Evolutionary conservation across 2,888 invertebrate genomes (phyloP).

Genomic region (Holacanthella duospinosa): DNA sequence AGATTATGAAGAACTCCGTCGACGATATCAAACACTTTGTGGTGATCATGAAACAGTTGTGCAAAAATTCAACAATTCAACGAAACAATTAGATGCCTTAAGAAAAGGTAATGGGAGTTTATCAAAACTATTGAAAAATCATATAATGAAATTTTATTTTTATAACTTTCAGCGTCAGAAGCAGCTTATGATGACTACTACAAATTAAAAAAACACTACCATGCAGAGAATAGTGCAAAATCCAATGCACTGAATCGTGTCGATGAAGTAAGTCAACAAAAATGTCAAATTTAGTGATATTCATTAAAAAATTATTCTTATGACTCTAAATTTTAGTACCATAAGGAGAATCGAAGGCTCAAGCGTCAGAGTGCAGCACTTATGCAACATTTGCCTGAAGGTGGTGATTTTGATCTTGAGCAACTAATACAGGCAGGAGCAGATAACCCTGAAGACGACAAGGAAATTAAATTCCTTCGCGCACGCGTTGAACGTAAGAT

Average conservation of each 20-base stretch:
- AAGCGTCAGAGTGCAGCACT: slow-evolving; percentile 58
- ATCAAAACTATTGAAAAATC: neutral
- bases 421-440: slow-evolving; percentile 21
- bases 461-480: slow-evolving; percentile 31
- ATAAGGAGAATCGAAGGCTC: slow-evolving; percentile 61
- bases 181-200: slow-evolving; percentile 63
- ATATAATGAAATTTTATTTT: neutral
- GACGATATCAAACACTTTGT: slow-evolving; percentile 52
- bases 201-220: slow-evolving; percentile 60
- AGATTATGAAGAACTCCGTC: slow-evolving; percentile 54
- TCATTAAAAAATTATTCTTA: neutral
- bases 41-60: slow-evolving; percentile 52
- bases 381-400: slow-evolving; percentile 43
- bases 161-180: slow-evolving; percentile 51
- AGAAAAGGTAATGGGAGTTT: slow-evolving; percentile 41
- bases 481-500: slow-evolving; percentile 26
- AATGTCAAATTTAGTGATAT: neutral
- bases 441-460: slow-evolving; percentile 27
- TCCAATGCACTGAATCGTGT: slow-evolving; percentile 31
- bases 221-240: slow-evolving; percentile 58
- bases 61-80: slow-evolving; percentile 48
- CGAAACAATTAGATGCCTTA: slow-evolving; percentile 50
- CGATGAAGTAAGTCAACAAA: slow-evolving; percentile 28
- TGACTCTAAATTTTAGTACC: slow-evolving; percentile 56
- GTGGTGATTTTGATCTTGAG: slow-evolving; percentile 12